Evolutionary conservation across 2,797 vertebrate species (phyloP), one percentile per base, ranked within the genome.

Genomic region (Nannoperca obscura): DNA sequence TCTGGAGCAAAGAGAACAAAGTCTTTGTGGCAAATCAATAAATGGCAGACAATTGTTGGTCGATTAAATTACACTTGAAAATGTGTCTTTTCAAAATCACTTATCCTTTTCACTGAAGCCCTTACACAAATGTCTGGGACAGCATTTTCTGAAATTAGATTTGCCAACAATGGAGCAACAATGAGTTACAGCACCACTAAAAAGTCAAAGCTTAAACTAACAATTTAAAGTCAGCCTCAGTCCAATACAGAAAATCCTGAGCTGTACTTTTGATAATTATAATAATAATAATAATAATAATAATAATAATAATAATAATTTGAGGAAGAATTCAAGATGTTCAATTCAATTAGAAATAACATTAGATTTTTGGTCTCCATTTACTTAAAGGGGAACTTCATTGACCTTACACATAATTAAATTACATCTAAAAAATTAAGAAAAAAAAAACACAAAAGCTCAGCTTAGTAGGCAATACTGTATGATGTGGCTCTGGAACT

Each of bases 1-100:
- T 96, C 98, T 99, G 86, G 67, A 71, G n/a, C 8, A 73, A 2
- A 83, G 4, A 79, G 12, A 69, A 62, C 0, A 27, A 42, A 50
- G 14, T 47, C 1, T 30, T 42, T 5, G 24, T 47, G 8, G 34
- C 12, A 62, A 55, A 80, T 44, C 0, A 44, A 30, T 63, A 13
- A 36, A 42, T 14, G 17, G 7, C 42, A 68, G 42, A 58, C 32
- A 53, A 61, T 5, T 13, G 8, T n/a, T 57, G 60, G 14, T 44
- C 0, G 12, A 52, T 55, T 5, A 53, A 57, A 66, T 22, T 17
- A 40, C 13, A 17, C 24, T n/a, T 17, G 2, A 20, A 55, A 71
- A 57, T 24, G 2, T 30, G 47, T 13, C 15, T 47, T 44, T 78
- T 60, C 30, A 19, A 17, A 5, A 27, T 15, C n/a, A n/a, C 47